Conservation (phyloP, 1,140 invertebrate species). For the Atopsyche davidsoni region DNA sequence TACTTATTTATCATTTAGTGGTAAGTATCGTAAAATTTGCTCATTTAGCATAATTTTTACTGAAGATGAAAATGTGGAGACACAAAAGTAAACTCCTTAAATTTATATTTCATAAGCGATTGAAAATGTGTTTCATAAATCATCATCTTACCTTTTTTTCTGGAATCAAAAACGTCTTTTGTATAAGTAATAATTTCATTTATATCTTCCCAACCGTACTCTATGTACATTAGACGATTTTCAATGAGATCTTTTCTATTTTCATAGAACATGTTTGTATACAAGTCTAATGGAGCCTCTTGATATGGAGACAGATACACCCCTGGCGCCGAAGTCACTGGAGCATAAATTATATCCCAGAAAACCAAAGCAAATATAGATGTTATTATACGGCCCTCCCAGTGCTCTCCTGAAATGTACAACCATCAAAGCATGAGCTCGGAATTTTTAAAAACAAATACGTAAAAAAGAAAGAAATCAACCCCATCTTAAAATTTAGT, state of each 20-base stretch:
- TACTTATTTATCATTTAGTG: too few species aligned
- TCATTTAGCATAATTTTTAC: too few species aligned
- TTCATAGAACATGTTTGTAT: constrained; percentile 55
- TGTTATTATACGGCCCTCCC: constrained; percentile 60
- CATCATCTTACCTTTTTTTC: constrained; percentile 37
- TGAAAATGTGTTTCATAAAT: too few species aligned
- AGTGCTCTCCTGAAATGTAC: constrained; percentile 50
- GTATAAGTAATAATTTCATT: constrained; percentile 41
- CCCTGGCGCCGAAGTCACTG: constrained; percentile 47
- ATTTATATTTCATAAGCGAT: too few species aligned
- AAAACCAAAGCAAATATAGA: constrained; percentile 64
- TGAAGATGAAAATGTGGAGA: too few species aligned
- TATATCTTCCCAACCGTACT: constrained; percentile 29
- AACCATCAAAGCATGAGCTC: too few species aligned
- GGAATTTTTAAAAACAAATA: too few species aligned
- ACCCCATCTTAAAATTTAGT: too few species aligned
- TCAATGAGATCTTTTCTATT: constrained; percentile 55
- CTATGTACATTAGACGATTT: constrained; percentile 45
- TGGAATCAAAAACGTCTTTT: constrained; percentile 36
- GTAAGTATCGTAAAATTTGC: too few species aligned
- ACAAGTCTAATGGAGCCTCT: constrained; percentile 62
- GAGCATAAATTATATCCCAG: constrained; percentile 69
- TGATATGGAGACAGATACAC: constrained; percentile 63
- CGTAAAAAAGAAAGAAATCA: too few species aligned
- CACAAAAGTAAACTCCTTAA: too few species aligned